phyloP scores from a whole-genome alignment of 1,140 invertebrate genomes.

The Hycleus cichorii region DNA sequence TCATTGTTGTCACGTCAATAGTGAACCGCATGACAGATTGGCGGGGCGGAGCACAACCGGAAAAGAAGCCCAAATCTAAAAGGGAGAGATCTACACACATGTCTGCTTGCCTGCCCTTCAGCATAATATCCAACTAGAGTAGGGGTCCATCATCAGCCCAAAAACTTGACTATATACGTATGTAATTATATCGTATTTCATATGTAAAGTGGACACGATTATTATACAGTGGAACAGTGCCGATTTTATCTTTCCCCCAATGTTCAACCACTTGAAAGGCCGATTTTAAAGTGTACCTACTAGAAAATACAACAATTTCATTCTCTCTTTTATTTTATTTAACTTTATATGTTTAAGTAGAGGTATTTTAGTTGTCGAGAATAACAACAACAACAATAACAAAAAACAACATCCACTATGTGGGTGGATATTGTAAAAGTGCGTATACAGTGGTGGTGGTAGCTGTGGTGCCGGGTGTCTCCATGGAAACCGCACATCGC shows the following conservation, averaged over 20 bases:
- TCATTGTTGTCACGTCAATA: constrained; percentile 11
- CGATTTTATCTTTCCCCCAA: constrained; percentile 11
- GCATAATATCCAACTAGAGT: too few species aligned
- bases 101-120: too few species aligned
- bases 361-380: not conserved
- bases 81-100: too few species aligned
- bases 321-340: too few species aligned
- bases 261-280: not conserved
- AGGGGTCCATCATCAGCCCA: not conserved
- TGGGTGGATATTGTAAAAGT: not conserved
- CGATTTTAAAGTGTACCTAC: constrained; percentile 4
- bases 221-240: constrained; percentile 12
- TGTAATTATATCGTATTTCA: constrained; percentile 14
- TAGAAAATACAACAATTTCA: not conserved
- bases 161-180: not conserved
- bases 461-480: constrained; percentile 21
- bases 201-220: constrained; percentile 15
- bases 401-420: not conserved
- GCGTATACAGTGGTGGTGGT: constrained; percentile 8
- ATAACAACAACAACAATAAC: not conserved
- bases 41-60: constrained; percentile 4
- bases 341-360: too few species aligned
- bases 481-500: constrained; percentile 35
- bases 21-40: constrained; percentile 12
- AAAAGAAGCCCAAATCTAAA: constrained; percentile 7